A percentile compares a stretch with the other conserved stretches of the same genome.
These are phyloP conservation scores for Xanthorhoe designata DNA, from an alignment of 2,888 invertebrate genomes.

Conservation along the genomic window DNA sequence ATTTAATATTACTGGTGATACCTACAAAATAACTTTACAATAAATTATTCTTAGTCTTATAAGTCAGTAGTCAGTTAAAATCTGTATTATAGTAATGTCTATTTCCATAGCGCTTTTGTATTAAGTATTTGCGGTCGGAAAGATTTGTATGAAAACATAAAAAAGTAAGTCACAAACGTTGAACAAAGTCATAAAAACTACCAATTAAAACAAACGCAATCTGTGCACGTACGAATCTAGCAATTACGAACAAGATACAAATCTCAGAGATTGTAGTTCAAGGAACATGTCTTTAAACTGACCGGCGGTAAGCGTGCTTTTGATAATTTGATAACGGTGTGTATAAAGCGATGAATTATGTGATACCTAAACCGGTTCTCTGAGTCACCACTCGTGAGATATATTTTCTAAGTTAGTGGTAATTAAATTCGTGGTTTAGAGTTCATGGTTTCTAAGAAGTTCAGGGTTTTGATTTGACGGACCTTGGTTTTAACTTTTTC, in stretches of 20 bases:
- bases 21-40: too few species aligned
- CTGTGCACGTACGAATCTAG: constrained; percentile 71
- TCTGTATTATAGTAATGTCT: too few species aligned
- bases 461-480: constrained; percentile 14
- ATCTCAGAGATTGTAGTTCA: constrained; percentile 71
- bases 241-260: constrained; percentile 75
- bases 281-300: constrained; percentile 80
- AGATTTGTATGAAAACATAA: neutral
- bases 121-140: neutral
- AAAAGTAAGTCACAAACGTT: constrained; percentile 15
- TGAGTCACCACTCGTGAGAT: constrained; percentile 58
- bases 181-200: constrained; percentile 34
- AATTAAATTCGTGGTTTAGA: constrained; percentile 36
- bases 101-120: too few species aligned
- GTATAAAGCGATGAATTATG: constrained; percentile 71
- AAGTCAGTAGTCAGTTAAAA: too few species aligned
- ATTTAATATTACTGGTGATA: too few species aligned
- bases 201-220: constrained; percentile 52
- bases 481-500: neutral
- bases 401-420: constrained; percentile 14
- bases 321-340: constrained; percentile 84
- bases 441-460: constrained; percentile 43
- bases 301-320: constrained; percentile 83
- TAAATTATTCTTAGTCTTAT: too few species aligned
- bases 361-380: constrained; percentile 66